Evolutionary conservation across 92 coral and sea anemone species (phyloP), one percentile per base, ranked within the genome.

Genomic region (Epizoanthus fatuus): DNA sequence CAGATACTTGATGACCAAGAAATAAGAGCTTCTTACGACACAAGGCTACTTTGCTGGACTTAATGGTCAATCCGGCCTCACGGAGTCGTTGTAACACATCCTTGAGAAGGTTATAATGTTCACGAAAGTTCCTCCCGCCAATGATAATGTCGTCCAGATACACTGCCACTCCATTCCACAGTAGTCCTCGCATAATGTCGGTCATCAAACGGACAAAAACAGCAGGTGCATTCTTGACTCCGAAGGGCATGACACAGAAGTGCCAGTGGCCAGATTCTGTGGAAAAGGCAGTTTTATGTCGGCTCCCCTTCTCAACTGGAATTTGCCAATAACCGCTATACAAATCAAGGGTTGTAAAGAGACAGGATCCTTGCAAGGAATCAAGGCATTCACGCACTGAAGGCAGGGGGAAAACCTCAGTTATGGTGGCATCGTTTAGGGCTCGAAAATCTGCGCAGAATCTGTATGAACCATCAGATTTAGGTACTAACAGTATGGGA

Each of bases 141-240:
- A 89, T 79, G 35, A 89, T 82, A 37, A 87, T 87, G 68, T 87
- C 91, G 45, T 87, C 94, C 32, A 87, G 76, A 75, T 91, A 90
- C 55, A 90, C 70, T 14, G 93, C 87, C 10, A 90, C 66, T 4
- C 87, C 90, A 45, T 86, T 80, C 91, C 88, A 75, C 63, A 78
- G 79, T 15, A 84, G 82, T 11, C 85, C 92, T 29, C 72, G 37
- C 93, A 79, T 85, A 65, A 79, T 56, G 59, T 86, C 90, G 2
- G 92, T 68, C 94, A 91, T 88, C 15, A 87, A 78, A 32, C 87
- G 92, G 56, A 87, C 58, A 49, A 91, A 86, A 6, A 82, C 87
- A 63, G 84, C 86, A 22, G 94, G 75, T 42, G 79, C 89, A 67
- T 89, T 88, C 22, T 81, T 88, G 13, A 88, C 87, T 32, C 87